Evolutionary conservation across 2,797 vertebrate genomes (phyloP).

Genomic region (Manis javanica): DNA sequence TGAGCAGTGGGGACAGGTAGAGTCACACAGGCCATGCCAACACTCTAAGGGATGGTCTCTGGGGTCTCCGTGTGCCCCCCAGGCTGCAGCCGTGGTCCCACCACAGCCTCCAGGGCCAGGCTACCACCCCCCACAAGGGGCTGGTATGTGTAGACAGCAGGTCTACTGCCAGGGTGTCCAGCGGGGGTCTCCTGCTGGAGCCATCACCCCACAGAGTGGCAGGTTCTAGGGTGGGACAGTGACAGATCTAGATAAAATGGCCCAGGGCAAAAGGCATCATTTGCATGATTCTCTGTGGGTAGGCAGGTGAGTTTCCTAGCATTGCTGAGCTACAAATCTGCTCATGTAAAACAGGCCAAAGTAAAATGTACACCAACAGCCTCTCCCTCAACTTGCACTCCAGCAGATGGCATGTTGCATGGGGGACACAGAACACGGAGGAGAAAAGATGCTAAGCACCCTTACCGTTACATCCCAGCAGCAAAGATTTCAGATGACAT

Average conservation of each 20-base stretch:
- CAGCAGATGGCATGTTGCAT: background rate
- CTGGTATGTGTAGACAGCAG: background rate
- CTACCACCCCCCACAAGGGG: background rate
- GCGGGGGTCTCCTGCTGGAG: background rate
- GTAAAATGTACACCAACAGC: background rate
- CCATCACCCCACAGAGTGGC: background rate
- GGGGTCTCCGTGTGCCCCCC: rapidly evolving
- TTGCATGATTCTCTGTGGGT: background rate
- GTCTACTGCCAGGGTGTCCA: background rate
- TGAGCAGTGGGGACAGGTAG: background rate
- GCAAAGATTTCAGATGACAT: background rate
- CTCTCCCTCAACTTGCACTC: background rate
- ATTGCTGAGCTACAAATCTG: background rate
- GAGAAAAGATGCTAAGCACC: background rate
- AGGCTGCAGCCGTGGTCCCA: background rate
- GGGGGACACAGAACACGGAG: no score
- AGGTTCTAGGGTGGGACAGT: background rate
- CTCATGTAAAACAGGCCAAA: no score
- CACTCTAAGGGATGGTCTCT: background rate
- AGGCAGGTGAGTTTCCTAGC: background rate
- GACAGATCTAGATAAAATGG: background rate
- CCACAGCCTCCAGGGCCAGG: background rate
- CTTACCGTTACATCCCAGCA: background rate
- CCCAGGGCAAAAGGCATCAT: background rate
- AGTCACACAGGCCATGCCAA: background rate